Evolutionary conservation across 2,797 vertebrate genomes (phyloP).

Genomic region (Coccyzus lansbergi): DNA sequence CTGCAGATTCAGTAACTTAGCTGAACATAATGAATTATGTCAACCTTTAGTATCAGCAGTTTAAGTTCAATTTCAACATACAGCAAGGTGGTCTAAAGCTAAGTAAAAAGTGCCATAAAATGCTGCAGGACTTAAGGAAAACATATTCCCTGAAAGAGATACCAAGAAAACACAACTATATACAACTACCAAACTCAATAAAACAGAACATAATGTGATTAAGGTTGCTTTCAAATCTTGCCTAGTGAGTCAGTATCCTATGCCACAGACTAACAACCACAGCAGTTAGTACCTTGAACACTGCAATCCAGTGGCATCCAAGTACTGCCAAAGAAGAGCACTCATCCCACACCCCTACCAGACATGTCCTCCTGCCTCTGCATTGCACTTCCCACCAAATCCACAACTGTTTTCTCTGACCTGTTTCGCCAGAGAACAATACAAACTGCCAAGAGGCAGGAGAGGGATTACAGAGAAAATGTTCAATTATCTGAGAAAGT

Average conservation of each 20-base stretch:
- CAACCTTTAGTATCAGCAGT: not conserved
- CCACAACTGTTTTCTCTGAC: not conserved
- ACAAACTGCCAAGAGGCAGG: not conserved
- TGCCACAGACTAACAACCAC: accelerated
- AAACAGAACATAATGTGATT: accelerated
- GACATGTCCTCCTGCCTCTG: not conserved
- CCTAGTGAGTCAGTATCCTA: not conserved
- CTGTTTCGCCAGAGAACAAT: not conserved
- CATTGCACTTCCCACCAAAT: not conserved
- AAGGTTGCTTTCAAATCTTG: not conserved
- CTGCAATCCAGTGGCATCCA: not conserved
- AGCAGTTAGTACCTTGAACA: not conserved
- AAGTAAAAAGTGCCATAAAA: not conserved
- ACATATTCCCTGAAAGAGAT: not conserved
- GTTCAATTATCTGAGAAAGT: not conserved
- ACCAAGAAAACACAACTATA: not conserved
- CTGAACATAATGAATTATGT: not conserved
- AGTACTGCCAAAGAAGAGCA: not conserved
- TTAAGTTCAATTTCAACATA: not conserved
- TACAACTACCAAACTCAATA: not conserved
- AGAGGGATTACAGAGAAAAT: not conserved
- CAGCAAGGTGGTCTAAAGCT: not conserved
- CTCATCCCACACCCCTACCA: not conserved
- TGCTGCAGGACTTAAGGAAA: not conserved
- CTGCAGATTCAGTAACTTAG: not conserved